Evolutionary conservation across 2,113 vertebrate genomes (phyloP), one percentile per base, ranked within the genome.

Genomic region (Tragulus kanchil): DNA sequence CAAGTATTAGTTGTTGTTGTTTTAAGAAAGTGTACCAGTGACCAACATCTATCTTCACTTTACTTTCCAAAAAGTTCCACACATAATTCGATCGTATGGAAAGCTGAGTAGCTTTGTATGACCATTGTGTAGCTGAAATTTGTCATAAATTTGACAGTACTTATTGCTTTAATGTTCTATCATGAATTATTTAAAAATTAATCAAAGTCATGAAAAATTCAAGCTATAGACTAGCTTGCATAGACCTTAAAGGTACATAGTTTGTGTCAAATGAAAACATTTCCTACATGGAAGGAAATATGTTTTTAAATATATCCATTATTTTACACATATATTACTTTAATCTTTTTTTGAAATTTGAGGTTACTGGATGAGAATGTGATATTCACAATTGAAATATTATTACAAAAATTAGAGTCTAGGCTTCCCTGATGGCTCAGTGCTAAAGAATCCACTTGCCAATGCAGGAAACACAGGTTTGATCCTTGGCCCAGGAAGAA

Each of bases 151-250:
- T 28, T 84, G 69, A 87, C 56, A 67, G 19, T 11, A 61, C 58
- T 69, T 64, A 78, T 36, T 64, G 58, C 10, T 42, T 48, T 64
- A 64, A 25, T 48, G 19, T 81, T 89, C 6, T 58, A 56, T 64
- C 58, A 85, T 93, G 48, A 90, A 90, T 71, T 90, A 93, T 71
- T 82, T 75, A 52, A 83, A 54, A 87, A 79, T 54, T 90, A 67
- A 64, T 50, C 90, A 83, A 77, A 71, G 11, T 71, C 73, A 65
- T 85, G 12, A 73, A 93, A 28, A 84, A 81, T 58, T 89, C 5
- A 92, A 85, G 31, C 45, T 93, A 71, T 36, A 93, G 31, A 73
- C 21, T 85, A 83, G 31, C 54, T 81, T 81, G n/a, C 6, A 78
- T 88, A 21, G 45, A 52, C 23, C 50, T 77, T 83, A n/a, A 69